Conservation (phyloP, 2,888 invertebrate species). For the Vannuccia rotundouncinata region DNA sequence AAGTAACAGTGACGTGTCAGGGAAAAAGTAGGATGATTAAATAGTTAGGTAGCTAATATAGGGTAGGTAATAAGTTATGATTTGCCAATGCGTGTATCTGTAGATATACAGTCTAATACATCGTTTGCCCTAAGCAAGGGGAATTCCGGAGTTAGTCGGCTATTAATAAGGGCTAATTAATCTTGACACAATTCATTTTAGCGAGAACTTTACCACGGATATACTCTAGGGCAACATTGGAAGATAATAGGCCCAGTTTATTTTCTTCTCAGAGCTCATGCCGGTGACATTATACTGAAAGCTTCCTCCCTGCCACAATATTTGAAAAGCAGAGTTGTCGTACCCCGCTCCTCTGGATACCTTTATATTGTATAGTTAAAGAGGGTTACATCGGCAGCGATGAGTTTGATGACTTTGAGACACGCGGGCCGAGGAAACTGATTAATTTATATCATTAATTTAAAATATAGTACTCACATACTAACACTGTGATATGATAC, state of each 20-base stretch:
- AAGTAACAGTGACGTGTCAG: background rate
- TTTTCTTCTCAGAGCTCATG: background rate
- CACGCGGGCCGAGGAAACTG: no score
- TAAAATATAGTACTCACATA: background rate
- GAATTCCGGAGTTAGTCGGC: conserved; percentile 15
- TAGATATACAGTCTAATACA: background rate
- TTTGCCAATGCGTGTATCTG: background rate
- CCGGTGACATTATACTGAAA: background rate
- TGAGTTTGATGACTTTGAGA: no score
- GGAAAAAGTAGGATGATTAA: background rate
- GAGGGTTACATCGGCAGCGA: background rate
- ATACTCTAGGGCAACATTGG: background rate
- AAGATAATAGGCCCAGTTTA: background rate
- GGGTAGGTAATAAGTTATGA: background rate
- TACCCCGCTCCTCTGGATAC: no score
- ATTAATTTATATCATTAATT: background rate
- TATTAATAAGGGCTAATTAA: conserved; percentile 16
- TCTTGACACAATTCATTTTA: conserved; percentile 8
- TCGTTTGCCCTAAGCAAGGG: conserved; percentile 17
- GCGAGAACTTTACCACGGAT: conserved; percentile 16
- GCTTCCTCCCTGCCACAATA: conserved; percentile 1
- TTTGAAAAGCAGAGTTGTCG: background rate
- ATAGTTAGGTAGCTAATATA: background rate
- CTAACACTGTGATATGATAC: background rate
- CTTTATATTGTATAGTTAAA: background rate